Percentiles rank a stretch among this genome's conserved stretches.
Evolutionary conservation across 2,113 vertebrate genomes (phyloP).

Genomic region (Aptenodytes forsteri): DNA sequence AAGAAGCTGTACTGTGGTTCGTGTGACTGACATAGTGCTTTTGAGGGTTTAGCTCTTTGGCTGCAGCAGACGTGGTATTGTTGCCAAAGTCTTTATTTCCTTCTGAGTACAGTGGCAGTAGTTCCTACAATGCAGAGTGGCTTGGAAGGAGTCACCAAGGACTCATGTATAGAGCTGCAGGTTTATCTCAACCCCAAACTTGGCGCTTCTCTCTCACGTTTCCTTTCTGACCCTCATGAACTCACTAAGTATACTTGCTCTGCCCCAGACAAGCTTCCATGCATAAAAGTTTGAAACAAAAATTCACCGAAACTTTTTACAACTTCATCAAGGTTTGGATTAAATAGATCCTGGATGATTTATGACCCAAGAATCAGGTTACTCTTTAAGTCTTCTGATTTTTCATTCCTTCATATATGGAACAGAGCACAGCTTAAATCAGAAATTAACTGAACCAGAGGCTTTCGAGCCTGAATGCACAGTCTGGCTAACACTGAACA

Average conservation of each 20-base stretch:
- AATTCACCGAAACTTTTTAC: neutral
- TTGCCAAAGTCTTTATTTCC: neutral
- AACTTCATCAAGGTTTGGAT: neutral
- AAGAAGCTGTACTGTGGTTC: neutral
- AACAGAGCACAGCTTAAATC: neutral
- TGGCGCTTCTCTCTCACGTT: neutral
- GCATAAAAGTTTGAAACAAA: neutral
- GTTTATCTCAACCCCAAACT: neutral
- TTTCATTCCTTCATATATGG: neutral
- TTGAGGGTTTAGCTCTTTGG: neutral
- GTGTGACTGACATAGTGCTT: neutral
- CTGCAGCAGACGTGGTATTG: neutral
- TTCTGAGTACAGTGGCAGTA: neutral
- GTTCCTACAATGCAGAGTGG: neutral
- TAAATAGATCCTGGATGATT: neutral
- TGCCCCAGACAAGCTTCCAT: neutral
- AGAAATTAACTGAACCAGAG: neutral
- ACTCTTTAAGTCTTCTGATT: neutral
- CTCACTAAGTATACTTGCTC: neutral
- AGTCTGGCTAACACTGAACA: neutral
- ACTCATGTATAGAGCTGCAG: neutral
- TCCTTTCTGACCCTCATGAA: neutral
- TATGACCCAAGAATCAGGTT: neutral
- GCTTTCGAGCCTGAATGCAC: neutral
- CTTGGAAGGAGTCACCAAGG: neutral